Conservation (phyloP, 2,797 vertebrate genomes). For the Hippopotamyrus pictus region DNA sequence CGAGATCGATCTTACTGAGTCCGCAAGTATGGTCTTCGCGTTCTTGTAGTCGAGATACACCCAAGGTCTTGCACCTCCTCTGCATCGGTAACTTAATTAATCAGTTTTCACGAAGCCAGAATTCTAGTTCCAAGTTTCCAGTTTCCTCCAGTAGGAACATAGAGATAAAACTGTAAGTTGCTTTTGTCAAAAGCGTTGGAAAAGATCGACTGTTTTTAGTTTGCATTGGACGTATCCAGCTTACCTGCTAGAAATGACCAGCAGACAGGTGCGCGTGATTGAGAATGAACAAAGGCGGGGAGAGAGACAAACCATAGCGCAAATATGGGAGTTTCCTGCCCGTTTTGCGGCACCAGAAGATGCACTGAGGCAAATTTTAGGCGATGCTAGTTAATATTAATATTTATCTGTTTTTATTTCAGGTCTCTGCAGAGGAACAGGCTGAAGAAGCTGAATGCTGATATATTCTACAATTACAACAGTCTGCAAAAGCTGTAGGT, state of each 20-base stretch:
- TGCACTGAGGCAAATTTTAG: not conserved
- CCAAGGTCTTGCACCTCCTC: not conserved
- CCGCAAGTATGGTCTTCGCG: not conserved
- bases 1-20: not conserved
- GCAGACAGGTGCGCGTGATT: no score
- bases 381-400: not conserved
- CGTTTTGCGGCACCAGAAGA: not conserved
- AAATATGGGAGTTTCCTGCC: not conserved
- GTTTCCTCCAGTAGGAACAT: not conserved
- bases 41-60: not conserved
- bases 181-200: not conserved
- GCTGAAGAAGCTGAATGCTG: constrained; percentile 70
- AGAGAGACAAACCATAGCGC: not conserved
- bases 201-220: not conserved
- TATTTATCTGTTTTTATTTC: constrained; percentile 23
- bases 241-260: not conserved
- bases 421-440: constrained; percentile 85
- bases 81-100: not conserved
- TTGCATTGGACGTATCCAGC: not conserved
- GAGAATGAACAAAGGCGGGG: not conserved
- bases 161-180: not conserved
- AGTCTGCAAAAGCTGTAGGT: constrained; percentile 86
- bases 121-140: not conserved
- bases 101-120: not conserved
- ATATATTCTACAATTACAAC: constrained; percentile 74